A percentile compares a stretch with the other conserved stretches of the same genome.
Evolutionary conservation across 1,140 invertebrate species (phyloP).

Genomic region (Antheraea mylitta): DNA sequence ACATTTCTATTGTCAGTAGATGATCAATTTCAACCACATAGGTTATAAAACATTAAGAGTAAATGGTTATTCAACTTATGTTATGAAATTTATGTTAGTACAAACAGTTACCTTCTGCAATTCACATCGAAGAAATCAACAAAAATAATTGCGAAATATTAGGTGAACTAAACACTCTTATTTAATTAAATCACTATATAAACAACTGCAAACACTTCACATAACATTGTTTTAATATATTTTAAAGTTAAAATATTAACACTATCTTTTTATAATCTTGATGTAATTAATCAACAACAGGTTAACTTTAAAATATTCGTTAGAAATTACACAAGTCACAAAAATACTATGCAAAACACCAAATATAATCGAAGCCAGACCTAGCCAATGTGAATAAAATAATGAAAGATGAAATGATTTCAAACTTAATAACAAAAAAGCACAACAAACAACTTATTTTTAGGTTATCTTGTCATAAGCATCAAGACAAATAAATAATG

Average conservation of each 20-base stretch:
- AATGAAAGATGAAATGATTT: background rate
- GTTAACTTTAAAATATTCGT: background rate
- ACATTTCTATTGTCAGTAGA: too few relatives aligned
- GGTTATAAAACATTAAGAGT: too few relatives aligned
- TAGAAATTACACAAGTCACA: background rate
- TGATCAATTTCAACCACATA: too few relatives aligned
- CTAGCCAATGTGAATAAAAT: background rate
- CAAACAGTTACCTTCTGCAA: background rate
- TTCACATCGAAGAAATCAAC: background rate
- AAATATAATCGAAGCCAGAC: background rate
- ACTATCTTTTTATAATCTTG: background rate
- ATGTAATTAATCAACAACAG: background rate
- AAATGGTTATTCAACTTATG: too few relatives aligned
- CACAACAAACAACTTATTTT: constrained; percentile 45
- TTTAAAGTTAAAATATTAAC: background rate
- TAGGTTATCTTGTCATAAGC: constrained; percentile 39
- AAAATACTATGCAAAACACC: background rate
- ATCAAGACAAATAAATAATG: constrained; percentile 26
- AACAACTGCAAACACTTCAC: background rate
- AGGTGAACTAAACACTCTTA: background rate
- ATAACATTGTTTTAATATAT: background rate
- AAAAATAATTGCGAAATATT: background rate
- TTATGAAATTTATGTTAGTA: too few relatives aligned
- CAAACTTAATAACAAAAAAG: constrained; percentile 10
- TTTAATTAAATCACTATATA: background rate